Evolutionary conservation across 2,113 vertebrate species (phyloP), one percentile per base, ranked within the genome.

Genomic region (Colius striatus): DNA sequence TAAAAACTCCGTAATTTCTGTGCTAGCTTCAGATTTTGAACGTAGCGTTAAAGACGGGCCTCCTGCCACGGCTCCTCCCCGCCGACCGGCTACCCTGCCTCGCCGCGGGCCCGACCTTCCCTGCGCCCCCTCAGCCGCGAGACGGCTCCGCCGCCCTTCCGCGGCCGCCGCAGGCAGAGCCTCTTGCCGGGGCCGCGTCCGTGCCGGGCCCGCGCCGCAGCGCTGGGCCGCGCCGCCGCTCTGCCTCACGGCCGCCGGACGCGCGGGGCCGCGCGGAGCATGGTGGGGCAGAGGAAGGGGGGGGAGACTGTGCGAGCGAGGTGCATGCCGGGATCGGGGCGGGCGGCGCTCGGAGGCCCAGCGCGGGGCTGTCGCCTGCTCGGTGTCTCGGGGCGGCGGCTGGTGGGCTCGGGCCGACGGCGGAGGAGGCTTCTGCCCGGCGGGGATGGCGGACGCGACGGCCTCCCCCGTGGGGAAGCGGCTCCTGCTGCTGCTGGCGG

Each of bases 401-500:
- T 41, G 91, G 94, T 55, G 88, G 74, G 80, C 43, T 97, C 73
- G 92, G 94, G 73, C 84, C 74, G 50, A 61, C 45, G 54, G 61
- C n/a, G 45, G 74, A 8, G 65, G 77, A 14, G 71, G 75, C 73
- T 92, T 38, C 61, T 74, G 80, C 68, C 80, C 83, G 27, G 80
- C 54, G 94, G 84, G 84, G 88, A 99, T 99, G 99, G 99, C 98
- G 96, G 99, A 99, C 97, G 98, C 99, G 94, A 98, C 99, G 96
- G 98, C 99, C 62, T 99, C 99, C 94, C 97, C 99, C 93, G 98
- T 99, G 94, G 99, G 99, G 92, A 99, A 99, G 98, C 98, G 99
- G 81, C 98, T 99, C 95, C 96, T 99, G 93, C 97, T 99, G 95
- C 98, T 99, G 65, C 98, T 99, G 95, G 98, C 98, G 90, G 98